phyloP scores from a whole-genome alignment of 2,888 invertebrate genomes.

The Hypena proboscidalis region DNA sequence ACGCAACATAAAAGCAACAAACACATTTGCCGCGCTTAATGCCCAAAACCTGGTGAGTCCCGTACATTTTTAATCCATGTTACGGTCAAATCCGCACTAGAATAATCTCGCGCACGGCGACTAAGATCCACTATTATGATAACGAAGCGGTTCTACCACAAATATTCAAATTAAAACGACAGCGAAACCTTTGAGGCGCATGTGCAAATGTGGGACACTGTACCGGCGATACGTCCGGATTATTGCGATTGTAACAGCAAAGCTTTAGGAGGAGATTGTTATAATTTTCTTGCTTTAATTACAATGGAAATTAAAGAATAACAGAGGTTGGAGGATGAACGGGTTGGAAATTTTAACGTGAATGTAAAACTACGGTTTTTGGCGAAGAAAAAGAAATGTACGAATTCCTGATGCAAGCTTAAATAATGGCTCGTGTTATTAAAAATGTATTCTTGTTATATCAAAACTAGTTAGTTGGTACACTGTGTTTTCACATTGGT shows the following conservation, averaged over 20 bases:
- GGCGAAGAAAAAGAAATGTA: background rate
- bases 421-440: too few species aligned
- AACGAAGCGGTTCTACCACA: conserved; percentile 55
- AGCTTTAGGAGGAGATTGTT: conserved; percentile 11
- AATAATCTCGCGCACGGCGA: conserved; percentile 10
- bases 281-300: conserved; percentile 5
- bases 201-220: conserved; percentile 47
- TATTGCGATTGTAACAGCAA: conserved; percentile 12
- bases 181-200: conserved; percentile 56
- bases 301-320: conserved; percentile 8
- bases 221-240: conserved; percentile 9
- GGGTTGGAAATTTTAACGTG: conserved; percentile 6
- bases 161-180: conserved; percentile 73
- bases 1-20: too few species aligned
- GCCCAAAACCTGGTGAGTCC: background rate
- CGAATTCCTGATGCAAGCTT: too few species aligned
- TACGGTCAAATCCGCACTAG: conserved; percentile 3
- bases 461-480: too few species aligned
- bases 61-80: conserved; percentile 1
- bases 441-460: too few species aligned
- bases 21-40: too few species aligned
- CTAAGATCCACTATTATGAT: conserved; percentile 60
- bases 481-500: too few species aligned
- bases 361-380: background rate
- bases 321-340: conserved; percentile 2